Conservation (phyloP, 92 coral and sea anemone genomes). For the Ricordea florida region DNA sequence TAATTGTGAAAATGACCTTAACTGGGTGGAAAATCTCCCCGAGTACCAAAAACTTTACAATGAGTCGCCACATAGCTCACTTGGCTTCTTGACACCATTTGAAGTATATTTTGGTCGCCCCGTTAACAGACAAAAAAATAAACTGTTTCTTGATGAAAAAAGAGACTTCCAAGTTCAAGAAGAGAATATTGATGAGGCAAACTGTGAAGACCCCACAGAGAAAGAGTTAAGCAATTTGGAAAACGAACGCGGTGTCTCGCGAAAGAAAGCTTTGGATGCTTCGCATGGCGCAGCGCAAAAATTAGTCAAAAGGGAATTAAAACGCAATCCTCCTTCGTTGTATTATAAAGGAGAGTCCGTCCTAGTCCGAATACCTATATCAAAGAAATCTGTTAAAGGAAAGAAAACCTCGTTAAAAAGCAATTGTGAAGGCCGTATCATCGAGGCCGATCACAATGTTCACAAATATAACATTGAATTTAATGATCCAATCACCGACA, state of each 20-base stretch:
- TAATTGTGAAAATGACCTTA: conserved; percentile 5
- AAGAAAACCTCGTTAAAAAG: not conserved
- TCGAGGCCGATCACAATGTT: not conserved
- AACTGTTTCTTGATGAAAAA: conserved; percentile 2
- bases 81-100: conserved; percentile 31
- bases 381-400: conserved; percentile 23
- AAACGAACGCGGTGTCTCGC: not conserved
- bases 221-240: not conserved
- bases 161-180: conserved; percentile 13
- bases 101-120: conserved; percentile 36
- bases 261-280: conserved; percentile 29
- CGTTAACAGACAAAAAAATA: conserved; percentile 1
- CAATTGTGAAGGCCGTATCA: conserved; percentile 6
- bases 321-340: conserved; percentile 5
- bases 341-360: conserved; percentile 6
- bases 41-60: conserved; percentile 24
- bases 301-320: conserved; percentile 16
- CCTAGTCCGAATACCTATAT: not conserved
- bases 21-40: conserved; percentile 32
- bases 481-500: conserved; percentile 1
- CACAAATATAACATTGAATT: not conserved
- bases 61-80: conserved; percentile 41
- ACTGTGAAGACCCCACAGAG: not conserved
- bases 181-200: not conserved
- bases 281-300: conserved; percentile 15